Base-by-base conservation (phyloP, 1,140 invertebrate genomes). In the Drosophila tsacasi region DNA sequence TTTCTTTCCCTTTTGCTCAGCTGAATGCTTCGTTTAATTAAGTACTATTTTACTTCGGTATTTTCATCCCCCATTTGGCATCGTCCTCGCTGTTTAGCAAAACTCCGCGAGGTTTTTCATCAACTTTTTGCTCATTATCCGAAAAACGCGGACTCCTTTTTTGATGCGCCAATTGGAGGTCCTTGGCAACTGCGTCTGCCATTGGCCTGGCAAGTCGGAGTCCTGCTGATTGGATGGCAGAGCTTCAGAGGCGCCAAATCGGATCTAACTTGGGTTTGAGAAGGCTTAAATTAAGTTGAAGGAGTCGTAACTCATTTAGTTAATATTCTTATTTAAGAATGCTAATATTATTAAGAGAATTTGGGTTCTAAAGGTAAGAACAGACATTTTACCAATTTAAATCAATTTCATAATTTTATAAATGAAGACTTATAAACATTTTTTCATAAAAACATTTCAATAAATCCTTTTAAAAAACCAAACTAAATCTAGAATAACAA, bases 121-220 rank as follows among this genome's bases (percentile, higher is more conserved):
- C 69, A 73, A 76, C 44, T 86, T 86, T 87, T 89, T 87, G 79
- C 85, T 87, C 84, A 87, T 87, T 87, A 87, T 47, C 84, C 60
- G 52, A 71, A 87, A 86, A 87, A 79, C 76, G 76, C 83, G 80
- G 63, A 49, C 81, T 79, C 58, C 83, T 73, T 79, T 86, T 82
- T 86, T 76, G 83, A 83, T 66, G 59, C 75, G 66, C 84, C 84
- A 87, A 89, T 87, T 77, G 77, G 77, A 79, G 76, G 76, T 69
- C 83, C 77, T 89, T 87, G 84, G 69, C 55, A 78, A 63, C 75
- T 71, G 52, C 77, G 59, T 75, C 73, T 81, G 77, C 85, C 47
- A 87, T 87, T 87, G 84, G 84, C 81, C 87, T 67, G 77, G 63
- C 13, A 55, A 49, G 46, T 76, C 44, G 76, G 44, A 61, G 46